Conservation (phyloP, 1,140 invertebrate species). For the Nasonia giraulti region DNA sequence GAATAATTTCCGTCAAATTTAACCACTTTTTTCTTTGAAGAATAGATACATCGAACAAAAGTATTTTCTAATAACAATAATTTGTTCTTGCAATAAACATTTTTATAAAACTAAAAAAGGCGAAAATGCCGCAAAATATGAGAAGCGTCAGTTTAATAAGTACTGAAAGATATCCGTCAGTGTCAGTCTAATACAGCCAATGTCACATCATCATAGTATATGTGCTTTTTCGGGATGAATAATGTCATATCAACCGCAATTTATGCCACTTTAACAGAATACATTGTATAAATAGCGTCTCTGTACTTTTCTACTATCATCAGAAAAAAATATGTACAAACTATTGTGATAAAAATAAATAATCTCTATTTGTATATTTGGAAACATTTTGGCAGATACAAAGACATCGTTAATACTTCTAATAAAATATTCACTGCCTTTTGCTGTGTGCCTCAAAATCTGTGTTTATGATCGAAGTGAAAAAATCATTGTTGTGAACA, state of each 20-base stretch:
- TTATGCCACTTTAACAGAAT: conserved; percentile 33
- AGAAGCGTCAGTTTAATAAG: conserved; percentile 18
- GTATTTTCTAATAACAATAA: conserved; percentile 10
- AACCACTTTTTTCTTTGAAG: background rate
- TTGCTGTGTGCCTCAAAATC: conserved; percentile 60
- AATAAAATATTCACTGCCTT: conserved; percentile 57
- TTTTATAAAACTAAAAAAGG: background rate
- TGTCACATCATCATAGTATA: conserved; percentile 30
- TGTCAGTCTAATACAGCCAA: background rate
- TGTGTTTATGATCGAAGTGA: conserved; percentile 46
- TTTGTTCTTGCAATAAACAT: background rate
- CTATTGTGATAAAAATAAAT: conserved; percentile 53
- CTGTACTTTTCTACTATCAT: conserved; percentile 46
- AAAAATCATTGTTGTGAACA: conserved; percentile 42
- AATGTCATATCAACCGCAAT: conserved; percentile 26
- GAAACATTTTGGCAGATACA: conserved; percentile 30
- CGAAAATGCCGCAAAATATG: background rate
- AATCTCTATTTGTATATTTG: conserved; percentile 44
- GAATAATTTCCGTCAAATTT: background rate
- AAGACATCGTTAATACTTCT: conserved; percentile 17
- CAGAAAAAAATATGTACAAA: conserved; percentile 50
- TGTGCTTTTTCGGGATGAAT: background rate
- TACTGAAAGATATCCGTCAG: background rate
- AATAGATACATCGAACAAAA: background rate
- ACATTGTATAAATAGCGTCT: conserved; percentile 42